Evolutionary conservation across 1,140 invertebrate species (phyloP), one percentile per base, ranked within the genome.

Genomic region (Drosophila repletoides): DNA sequence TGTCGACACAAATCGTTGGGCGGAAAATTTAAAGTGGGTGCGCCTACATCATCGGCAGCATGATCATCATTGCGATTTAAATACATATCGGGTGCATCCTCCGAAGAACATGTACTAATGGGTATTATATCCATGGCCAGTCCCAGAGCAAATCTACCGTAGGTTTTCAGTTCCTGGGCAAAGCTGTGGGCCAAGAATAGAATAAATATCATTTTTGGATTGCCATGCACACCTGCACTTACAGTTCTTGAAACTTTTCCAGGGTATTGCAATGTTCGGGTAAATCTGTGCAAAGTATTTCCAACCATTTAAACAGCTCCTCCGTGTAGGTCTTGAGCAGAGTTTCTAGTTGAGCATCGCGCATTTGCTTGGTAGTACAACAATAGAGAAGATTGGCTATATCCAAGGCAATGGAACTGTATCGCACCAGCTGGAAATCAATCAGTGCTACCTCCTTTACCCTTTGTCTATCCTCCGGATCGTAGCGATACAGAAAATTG

Each of bases 51-150:
- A 31, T 84, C 64, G 36, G 81, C 63, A 15, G 70, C 80, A 4
- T 14, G 40, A 7, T 66, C 56, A 7, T 70, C 66, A 10, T 49
- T 67, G 5, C 59, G 52, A 24, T 87, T 65, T 2, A 83, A 92
- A 72, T 95, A 95, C 52, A 95, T 86, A 76, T 95, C 94, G 0
- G 94, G 94, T 0, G 94, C 94, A 71, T 94, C 92, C 40, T 94
- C 92, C 24, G 94, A 94, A 10, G 93, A 92, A 58, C 94, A 95
- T 0, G 93, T 95, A 69, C 93, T 94, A 15, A 95, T 95, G 5
- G 94, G 94, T 52, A 94, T 91, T 76, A 95, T 94, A 59, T 95
- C 94, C 52, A 95, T 61, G 0, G 94, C 93, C 2, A 94, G 75
- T 2, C 94, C 94, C 12, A 94, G 90, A 0, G 93, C 94, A 67